phyloP scores from a whole-genome alignment of 2,888 invertebrate species.

The Rhagonycha fulva region DNA sequence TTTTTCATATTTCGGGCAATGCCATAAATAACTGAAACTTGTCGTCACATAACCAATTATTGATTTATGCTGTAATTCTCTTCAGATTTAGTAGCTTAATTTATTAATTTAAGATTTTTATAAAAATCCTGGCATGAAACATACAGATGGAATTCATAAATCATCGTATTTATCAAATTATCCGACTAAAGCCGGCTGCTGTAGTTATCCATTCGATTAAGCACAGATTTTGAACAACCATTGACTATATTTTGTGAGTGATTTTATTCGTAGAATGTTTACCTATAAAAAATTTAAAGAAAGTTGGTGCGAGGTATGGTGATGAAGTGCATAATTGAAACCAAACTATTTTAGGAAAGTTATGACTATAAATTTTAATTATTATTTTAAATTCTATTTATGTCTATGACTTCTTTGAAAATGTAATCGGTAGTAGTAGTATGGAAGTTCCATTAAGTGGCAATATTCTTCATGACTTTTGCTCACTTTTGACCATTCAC shows the following conservation, averaged over 20 bases:
- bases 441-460: constrained; percentile 11
- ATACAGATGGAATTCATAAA: constrained; percentile 41
- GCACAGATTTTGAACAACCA: constrained; percentile 23
- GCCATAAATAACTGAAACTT: not conserved
- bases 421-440: not conserved
- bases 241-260: not conserved
- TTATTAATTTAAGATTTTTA: constrained; percentile 20
- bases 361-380: not conserved
- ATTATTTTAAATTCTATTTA: not conserved
- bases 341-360: not conserved
- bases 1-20: not conserved
- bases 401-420: not conserved
- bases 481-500: constrained; percentile 21
- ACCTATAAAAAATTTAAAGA: not conserved
- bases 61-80: not conserved
- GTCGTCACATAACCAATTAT: not conserved
- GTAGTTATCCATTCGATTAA: constrained; percentile 43
- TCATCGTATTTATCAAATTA: constrained; percentile 48
- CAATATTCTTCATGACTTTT: constrained; percentile 22
- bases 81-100: constrained; percentile 12
- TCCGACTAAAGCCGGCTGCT: constrained; percentile 42
- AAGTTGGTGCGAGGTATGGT: not conserved
- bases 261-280: not conserved
- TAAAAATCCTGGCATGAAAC: constrained; percentile 25
- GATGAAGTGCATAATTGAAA: not conserved